phyloP scores from a whole-genome alignment of 2,797 vertebrate genomes.

The Coregonus suidteri region DNA sequence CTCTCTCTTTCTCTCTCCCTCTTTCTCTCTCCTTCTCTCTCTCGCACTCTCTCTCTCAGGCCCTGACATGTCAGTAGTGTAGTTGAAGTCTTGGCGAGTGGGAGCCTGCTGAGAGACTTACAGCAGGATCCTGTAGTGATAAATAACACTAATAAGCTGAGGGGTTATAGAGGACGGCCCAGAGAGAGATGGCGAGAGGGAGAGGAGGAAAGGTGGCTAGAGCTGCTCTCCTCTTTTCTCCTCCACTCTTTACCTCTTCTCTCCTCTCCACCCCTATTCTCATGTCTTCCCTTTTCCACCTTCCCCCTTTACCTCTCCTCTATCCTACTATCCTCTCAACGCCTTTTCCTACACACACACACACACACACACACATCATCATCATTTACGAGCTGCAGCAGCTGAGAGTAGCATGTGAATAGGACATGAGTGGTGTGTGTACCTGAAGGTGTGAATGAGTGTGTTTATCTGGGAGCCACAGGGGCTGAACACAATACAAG shows the following conservation, averaged over 20 bases:
- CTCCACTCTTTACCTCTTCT: too few species aligned
- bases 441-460: conserved; percentile 24
- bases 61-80: conserved; percentile 58
- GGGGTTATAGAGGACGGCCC: neutral
- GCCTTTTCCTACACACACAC: neutral
- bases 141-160: conserved; percentile 74
- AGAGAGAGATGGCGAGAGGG: conserved; percentile 10
- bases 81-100: conserved; percentile 70
- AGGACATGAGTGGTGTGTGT: conserved; percentile 35
- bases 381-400: conserved; percentile 50
- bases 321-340: neutral
- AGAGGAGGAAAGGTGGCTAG: neutral
- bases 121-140: conserved; percentile 74
- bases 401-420: conserved; percentile 54
- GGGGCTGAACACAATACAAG: conserved; percentile 35
- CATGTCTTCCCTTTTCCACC: neutral
- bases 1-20: conserved; percentile 24
- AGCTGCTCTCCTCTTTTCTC: neutral
- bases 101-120: conserved; percentile 69
- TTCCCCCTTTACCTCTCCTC: neutral
- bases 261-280: neutral
- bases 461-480: conserved; percentile 47
- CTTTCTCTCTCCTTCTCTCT: neutral
- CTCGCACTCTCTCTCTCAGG: conserved; percentile 47
- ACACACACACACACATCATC: neutral